Percentiles rank a stretch among this genome's conserved stretches.
Conservation (phyloP, 2,888 invertebrate genomes). For the Pilophorus perplexus region DNA sequence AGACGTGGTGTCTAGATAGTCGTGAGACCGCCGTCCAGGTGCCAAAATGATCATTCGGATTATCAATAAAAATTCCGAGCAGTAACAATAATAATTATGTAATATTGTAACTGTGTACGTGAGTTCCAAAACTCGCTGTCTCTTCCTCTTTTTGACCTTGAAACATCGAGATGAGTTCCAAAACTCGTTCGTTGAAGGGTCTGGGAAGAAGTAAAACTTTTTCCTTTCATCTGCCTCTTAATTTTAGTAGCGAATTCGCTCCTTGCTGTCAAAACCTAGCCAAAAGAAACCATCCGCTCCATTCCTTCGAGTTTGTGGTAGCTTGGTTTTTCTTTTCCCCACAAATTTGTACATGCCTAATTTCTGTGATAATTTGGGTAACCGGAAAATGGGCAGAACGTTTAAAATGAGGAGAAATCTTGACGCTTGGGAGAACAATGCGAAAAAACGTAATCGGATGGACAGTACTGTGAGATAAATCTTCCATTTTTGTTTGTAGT, state of each 20-base stretch:
- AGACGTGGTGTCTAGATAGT: no score
- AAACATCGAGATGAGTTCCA: neutral
- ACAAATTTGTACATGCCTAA: neutral
- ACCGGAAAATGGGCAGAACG: no score
- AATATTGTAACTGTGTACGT: no score
- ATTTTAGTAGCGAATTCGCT: neutral
- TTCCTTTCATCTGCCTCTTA: neutral
- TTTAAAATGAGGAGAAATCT: no score
- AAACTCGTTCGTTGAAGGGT: neutral
- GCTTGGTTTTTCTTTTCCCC: neutral
- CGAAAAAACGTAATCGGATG: no score
- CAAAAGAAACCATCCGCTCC: neutral
- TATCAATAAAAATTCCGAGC: no score
- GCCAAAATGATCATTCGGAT: no score
- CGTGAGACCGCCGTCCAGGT: no score
- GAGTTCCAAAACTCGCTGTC: neutral
- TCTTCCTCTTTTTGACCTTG: neutral
- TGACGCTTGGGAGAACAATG: no score
- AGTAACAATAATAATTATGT: no score
- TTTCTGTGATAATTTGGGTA: neutral
- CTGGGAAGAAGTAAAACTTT: neutral
- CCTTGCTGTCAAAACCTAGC: neutral
- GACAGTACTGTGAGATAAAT: no score
- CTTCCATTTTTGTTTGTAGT: no score
- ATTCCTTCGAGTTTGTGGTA: neutral